A percentile compares a stretch with the other conserved stretches of the same genome.
phyloP scores from a whole-genome alignment of 2,113 vertebrate species.

The Delphinapterus leucas region DNA sequence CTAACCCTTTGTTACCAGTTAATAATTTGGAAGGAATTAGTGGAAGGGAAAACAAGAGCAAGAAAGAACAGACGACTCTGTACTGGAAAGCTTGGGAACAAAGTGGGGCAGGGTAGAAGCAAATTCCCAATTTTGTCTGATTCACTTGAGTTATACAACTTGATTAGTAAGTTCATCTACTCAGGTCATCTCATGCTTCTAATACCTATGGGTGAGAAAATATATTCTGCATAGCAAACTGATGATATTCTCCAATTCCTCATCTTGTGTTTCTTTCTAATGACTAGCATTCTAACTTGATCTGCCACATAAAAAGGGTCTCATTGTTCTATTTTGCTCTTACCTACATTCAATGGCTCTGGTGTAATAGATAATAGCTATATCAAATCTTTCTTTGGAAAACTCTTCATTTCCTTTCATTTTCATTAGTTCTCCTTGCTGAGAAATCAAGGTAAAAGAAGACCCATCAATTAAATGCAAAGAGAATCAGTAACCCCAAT shows the following conservation, averaged over 20 bases:
- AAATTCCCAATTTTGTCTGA: background rate
- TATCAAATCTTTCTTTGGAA: slow-evolving; percentile 82
- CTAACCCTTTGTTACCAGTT: background rate
- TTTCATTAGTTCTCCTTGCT: slow-evolving; percentile 92
- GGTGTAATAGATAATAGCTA: slow-evolving; percentile 88
- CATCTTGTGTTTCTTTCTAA: background rate
- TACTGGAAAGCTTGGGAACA: background rate
- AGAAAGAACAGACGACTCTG: background rate
- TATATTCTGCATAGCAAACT: background rate
- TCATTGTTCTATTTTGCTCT: slow-evolving; percentile 44
- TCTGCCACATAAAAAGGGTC: background rate
- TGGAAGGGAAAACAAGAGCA: background rate
- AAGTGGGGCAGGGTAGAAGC: background rate
- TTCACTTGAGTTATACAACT: background rate
- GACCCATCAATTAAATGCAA: slow-evolving; percentile 9
- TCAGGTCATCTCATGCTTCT: background rate
- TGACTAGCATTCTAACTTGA: background rate
- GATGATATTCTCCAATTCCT: background rate
- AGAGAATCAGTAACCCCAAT: slow-evolving; percentile 15
- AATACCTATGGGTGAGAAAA: background rate
- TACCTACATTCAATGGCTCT: slow-evolving; percentile 91
- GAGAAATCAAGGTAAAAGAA: slow-evolving; percentile 64
- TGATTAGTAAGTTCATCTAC: background rate
- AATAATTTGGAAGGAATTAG: background rate
- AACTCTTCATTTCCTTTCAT: slow-evolving; percentile 89